Evolutionary conservation across 1,140 invertebrate genomes (phyloP), one percentile per base, ranked within the genome.

Genomic region (Stegodyphus dumicola): DNA sequence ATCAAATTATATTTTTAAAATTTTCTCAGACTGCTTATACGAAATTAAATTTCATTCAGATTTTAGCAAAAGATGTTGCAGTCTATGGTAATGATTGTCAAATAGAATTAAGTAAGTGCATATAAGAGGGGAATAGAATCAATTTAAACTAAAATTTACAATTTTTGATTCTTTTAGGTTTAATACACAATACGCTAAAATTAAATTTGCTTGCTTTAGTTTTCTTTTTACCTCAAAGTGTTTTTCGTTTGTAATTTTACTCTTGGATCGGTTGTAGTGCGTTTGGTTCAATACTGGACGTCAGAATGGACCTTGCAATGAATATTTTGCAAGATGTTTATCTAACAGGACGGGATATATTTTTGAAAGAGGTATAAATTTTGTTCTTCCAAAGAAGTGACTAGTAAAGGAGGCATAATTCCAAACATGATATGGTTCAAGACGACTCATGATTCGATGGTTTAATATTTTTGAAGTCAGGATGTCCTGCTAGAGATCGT

Each of bases 301-400:
- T 83, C 11, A 74, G 71, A 75, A 75, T 66, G 49, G n/a, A 53
- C 53, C 33, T 67, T 75, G 71, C 80, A 75, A 60, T n/a, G 13
- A 11, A 60, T 48, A 56, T 17, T 15, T 56, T 75, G 56, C 80
- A 66, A 33, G 56, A 75, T 54, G 56, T 65, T 74, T 66, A 60
- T 53, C 53, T 48, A 73, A 60, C 56, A 83, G 80, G 80, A 83
- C 80, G 80, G 80, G 80, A 66, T 64, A 17, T 74, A 6, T 33
- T 77, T 66, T 65, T 49, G 53, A 77, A 65, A 77, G 7, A 60
- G 9, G 17, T 17, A 18, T 2, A 60, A 49, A 66, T 56, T 33
- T 33, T 33, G 3, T 33, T 33, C 33, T 33, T 33, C 33, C 33
- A 33, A 33, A 33, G 33, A 33, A 33, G n/a, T 75, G 64, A 83